Conservation (phyloP, 2,888 invertebrate genomes). For the Ophion ventricosus region DNA sequence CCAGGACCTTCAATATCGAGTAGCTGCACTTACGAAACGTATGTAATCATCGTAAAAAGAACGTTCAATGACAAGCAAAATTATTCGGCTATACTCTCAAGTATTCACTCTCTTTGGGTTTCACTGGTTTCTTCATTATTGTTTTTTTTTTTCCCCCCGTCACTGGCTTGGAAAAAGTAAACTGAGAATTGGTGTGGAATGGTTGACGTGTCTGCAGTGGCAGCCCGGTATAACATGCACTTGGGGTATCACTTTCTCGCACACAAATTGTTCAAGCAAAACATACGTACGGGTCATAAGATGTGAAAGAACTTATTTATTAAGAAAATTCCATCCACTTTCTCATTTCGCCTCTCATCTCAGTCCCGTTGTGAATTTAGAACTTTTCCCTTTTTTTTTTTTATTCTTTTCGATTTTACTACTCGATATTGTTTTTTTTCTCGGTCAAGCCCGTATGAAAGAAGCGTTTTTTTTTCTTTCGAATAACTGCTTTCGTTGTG, state of each 20-base stretch:
- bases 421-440: background rate
- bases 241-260: conserved; percentile 69
- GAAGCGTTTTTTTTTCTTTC: background rate
- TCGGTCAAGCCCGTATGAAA: background rate
- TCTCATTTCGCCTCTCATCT: conserved; percentile 31
- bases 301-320: background rate
- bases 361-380: background rate
- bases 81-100: conserved; percentile 52
- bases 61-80: conserved; percentile 47
- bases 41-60: conserved; percentile 79
- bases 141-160: conserved; percentile 23
- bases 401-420: background rate
- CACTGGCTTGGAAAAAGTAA: conserved; percentile 49
- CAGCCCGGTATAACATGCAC: conserved; percentile 66
- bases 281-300: conserved; percentile 3
- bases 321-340: conserved; percentile 10
- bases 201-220: conserved; percentile 53
- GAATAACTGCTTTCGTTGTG: no score
- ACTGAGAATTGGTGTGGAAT: conserved; percentile 51
- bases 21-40: conserved; percentile 84
- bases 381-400: background rate
- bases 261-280: conserved; percentile 39
- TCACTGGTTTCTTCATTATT: conserved; percentile 70
- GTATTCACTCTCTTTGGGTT: conserved; percentile 63
- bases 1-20: conserved; percentile 84